These are phyloP conservation scores for Rhinoderma darwinii DNA, from an alignment of 2,113 vertebrate genomes.

Conservation along the genomic window DNA sequence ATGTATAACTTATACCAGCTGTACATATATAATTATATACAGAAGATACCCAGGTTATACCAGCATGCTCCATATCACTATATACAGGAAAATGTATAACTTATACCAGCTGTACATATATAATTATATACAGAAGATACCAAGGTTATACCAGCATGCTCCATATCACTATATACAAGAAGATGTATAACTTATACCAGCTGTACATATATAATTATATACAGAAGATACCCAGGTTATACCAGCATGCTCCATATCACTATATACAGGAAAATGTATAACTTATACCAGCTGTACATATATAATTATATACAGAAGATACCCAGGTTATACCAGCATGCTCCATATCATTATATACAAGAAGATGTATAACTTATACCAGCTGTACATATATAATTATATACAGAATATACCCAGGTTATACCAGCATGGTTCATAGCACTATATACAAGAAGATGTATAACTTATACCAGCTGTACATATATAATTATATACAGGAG, in stretches of 20 bases:
- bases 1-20: background rate
- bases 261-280: too few relatives aligned
- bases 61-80: too few relatives aligned
- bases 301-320: background rate
- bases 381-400: background rate
- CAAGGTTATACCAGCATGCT: background rate
- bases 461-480: too few relatives aligned
- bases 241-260: too few relatives aligned
- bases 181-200: background rate
- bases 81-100: too few relatives aligned
- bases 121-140: background rate
- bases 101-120: background rate
- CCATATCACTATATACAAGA: background rate
- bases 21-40: background rate
- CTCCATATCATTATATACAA: background rate
- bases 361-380: background rate
- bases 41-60: background rate
- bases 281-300: background rate
- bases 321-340: background rate
- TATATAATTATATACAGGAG: background rate
- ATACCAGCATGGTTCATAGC: too few relatives aligned
- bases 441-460: too few relatives aligned
- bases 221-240: background rate
- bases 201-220: background rate
- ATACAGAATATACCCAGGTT: background rate